phyloP scores from a whole-genome alignment of 2,113 vertebrate species.

The Triplophysa dalaica region DNA sequence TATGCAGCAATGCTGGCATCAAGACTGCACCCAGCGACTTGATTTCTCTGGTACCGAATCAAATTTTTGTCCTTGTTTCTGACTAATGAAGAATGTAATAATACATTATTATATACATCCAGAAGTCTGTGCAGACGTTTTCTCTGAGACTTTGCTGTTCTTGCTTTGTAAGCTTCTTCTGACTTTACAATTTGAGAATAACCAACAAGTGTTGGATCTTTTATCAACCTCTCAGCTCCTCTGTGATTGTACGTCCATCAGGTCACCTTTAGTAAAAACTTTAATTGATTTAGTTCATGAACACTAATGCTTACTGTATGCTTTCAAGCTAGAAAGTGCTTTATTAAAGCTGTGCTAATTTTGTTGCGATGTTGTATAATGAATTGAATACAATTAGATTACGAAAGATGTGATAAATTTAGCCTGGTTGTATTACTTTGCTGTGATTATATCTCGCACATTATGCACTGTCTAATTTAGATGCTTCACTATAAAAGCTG shows the following conservation, averaged over 20 bases:
- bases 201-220: not conserved
- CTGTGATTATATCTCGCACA: not conserved
- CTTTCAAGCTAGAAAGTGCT: constrained; percentile 11
- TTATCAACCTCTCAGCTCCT: not conserved
- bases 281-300: constrained; percentile 7
- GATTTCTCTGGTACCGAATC: constrained; percentile 67
- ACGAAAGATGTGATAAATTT: constrained; percentile 11
- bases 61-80: not conserved
- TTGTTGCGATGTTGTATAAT: constrained; percentile 8
- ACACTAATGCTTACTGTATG: constrained; percentile 2
- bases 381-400: constrained; percentile 27
- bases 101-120: not conserved
- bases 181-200: constrained; percentile 2
- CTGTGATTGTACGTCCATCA: not conserved
- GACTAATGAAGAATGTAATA: not conserved
- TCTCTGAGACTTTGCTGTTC: not conserved
- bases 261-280: constrained; percentile 32
- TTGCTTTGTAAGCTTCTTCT: not conserved
- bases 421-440: constrained; percentile 2
- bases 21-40: constrained; percentile 75
- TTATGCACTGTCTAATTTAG: constrained; percentile 21
- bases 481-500: not conserved
- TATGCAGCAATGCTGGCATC: constrained; percentile 84
- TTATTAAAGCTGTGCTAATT: constrained; percentile 19
- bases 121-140: not conserved